A percentile compares a stretch with the other conserved stretches of the same genome.
phyloP scores from a whole-genome alignment of 2,797 vertebrate genomes.

The Enteromius argenteus region DNA sequence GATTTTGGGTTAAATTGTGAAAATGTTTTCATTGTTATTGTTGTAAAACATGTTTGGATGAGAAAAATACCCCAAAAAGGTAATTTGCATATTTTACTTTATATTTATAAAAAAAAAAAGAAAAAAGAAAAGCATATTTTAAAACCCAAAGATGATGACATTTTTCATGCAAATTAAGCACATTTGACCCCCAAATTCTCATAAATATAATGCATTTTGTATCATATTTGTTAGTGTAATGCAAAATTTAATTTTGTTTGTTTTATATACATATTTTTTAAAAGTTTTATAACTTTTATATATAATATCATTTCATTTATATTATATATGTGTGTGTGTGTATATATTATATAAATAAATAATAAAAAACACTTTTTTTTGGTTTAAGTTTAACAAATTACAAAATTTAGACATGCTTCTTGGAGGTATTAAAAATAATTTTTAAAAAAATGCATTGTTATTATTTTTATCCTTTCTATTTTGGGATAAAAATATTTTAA shows the following conservation, averaged over 20 bases:
- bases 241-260: background rate
- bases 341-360: too few species aligned
- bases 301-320: too few species aligned
- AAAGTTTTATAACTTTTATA: background rate
- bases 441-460: too few species aligned
- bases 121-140: background rate
- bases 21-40: background rate
- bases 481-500: background rate
- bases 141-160: background rate
- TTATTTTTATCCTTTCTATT: background rate
- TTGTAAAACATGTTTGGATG: background rate
- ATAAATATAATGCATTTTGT: background rate
- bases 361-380: too few species aligned
- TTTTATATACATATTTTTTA: too few species aligned
- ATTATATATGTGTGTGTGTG: too few species aligned
- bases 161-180: background rate
- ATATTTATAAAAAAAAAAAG: too few species aligned
- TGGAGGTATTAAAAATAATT: background rate
- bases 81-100: background rate
- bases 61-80: background rate
- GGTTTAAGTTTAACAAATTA: background rate
- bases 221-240: too few species aligned
- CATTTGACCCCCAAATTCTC: background rate
- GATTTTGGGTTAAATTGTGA: background rate
- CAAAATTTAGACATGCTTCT: background rate